Conservation (phyloP, 2,113 vertebrate species). For the Pelodiscus sinensis region DNA sequence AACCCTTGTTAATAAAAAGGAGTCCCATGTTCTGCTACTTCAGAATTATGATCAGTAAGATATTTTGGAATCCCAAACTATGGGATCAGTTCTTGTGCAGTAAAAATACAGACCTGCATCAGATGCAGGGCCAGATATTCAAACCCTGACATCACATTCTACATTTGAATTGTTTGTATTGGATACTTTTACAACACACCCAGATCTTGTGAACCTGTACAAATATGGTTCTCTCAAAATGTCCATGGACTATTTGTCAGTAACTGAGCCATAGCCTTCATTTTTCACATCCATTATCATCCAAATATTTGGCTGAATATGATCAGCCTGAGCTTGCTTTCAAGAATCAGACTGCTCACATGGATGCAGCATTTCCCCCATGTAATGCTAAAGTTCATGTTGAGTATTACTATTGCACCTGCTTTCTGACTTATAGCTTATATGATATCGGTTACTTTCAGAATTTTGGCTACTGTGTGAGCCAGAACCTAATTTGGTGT, state of each 20-base stretch:
- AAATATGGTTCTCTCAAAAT: constrained; percentile 44
- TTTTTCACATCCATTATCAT: constrained; percentile 60
- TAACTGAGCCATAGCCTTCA: constrained; percentile 43
- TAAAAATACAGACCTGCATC: constrained; percentile 42
- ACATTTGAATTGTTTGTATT: constrained; percentile 44
- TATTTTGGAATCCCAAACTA: constrained; percentile 14
- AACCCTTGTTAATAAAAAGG: not conserved
- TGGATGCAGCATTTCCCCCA: constrained; percentile 25
- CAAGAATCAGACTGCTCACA: constrained; percentile 45
- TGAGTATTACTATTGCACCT: not conserved
- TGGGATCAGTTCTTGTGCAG: constrained; percentile 55
- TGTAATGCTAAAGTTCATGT: constrained; percentile 9
- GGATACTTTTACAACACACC: constrained; percentile 51
- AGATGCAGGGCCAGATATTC: constrained; percentile 54
- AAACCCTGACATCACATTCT: constrained; percentile 41
- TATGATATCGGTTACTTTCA: not conserved
- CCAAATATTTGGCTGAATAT: constrained; percentile 54
- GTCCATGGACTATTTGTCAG: constrained; percentile 29
- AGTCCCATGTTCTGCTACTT: not conserved
- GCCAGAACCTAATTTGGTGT: not conserved
- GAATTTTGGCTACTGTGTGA: constrained; percentile 12
- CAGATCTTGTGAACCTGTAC: constrained; percentile 45
- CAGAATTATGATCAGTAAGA: constrained; percentile 35
- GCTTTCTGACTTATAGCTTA: constrained; percentile 3
- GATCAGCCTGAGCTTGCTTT: constrained; percentile 63